Evolutionary conservation across 2,797 vertebrate species (phyloP), one percentile per base, ranked within the genome.

Genomic region (Channa striata): DNA sequence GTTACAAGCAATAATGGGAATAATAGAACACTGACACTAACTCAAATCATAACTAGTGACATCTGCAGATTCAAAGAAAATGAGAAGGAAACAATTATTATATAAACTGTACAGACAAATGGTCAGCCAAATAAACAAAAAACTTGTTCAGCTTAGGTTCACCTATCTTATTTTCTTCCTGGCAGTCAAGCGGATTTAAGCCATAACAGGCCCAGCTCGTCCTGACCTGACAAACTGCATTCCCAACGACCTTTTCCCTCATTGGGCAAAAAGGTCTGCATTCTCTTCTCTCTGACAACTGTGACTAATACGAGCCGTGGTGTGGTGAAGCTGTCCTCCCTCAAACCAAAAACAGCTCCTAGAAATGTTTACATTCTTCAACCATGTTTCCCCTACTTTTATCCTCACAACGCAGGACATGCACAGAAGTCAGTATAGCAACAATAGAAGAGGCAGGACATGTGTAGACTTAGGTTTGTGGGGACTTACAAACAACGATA

Each of bases 171-270:
- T 52, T 67, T 48, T 69, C 77, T 69, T 54, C 69, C 52, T 46
- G 39, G 48, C 59, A 80, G 71, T 83, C 75, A 52, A 71, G 56
- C 69, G 74, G 57, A 78, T 75, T 76, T 67, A 71, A 77, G 67
- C 74, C 17, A 50, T 77, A 82, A 81, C 82, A 82, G 81, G 76
- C 78, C 60, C 37, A 2, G 73, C 82, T 86, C 77, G 21, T 78
- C 83, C 82, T 59, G 80, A 92, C 91, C 82, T 80, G 91, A 92
- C 89, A 81, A 84, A 89, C 89, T 66, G 78, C 91, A 92, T 89
- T 93, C 88, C 70, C 80, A 12, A 65, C 76, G 58, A 89, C 89
- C 88, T 91, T 90, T 88, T 88, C 84, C 85, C 89, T 87, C 82
- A 84, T 82, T 91, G 89, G 78, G 72, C 73, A 72, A 77, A 89